A percentile compares a stretch with the other conserved stretches of the same genome.
Conservation (phyloP, 2,888 invertebrate species). For the Pollenia angustigena region DNA sequence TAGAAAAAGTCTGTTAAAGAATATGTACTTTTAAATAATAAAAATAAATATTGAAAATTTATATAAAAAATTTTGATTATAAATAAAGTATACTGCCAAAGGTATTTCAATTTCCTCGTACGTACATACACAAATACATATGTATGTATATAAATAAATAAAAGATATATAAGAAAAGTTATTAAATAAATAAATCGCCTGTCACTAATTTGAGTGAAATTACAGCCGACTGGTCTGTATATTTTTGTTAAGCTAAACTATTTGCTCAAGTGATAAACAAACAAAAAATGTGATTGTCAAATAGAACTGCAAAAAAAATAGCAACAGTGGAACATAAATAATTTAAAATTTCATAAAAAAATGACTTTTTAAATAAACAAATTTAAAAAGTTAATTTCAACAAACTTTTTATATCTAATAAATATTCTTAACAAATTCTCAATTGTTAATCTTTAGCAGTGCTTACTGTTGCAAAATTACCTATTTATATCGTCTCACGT, state of each 20-base stretch:
- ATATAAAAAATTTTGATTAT: background rate
- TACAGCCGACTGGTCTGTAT: slow-evolving; percentile 1
- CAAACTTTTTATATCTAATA: too few relatives aligned
- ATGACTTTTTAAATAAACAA: too few relatives aligned
- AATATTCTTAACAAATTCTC: background rate
- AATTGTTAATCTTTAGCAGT: background rate
- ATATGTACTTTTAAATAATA: background rate
- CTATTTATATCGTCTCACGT: background rate
- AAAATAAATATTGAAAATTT: slow-evolving; percentile 39
- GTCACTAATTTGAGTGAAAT: slow-evolving; percentile 22
- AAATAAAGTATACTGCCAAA: slow-evolving; percentile 1
- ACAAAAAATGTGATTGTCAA: slow-evolving; percentile 31
- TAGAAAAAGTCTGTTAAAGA: slow-evolving; percentile 1
- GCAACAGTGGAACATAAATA: background rate
- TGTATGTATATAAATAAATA: background rate
- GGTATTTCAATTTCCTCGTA: slow-evolving; percentile 25
- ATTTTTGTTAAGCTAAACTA: slow-evolving; percentile 7
- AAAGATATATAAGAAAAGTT: slow-evolving; percentile 4
- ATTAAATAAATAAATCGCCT: slow-evolving; percentile 28
- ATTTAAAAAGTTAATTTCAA: too few relatives aligned
- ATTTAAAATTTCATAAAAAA: too few relatives aligned
- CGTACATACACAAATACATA: background rate
- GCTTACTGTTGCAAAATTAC: background rate
- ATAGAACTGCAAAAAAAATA: background rate
- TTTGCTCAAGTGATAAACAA: slow-evolving; percentile 43